Evolutionary conservation across 2,797 vertebrate genomes (phyloP).

Genomic region (Enteromius mattozi): DNA sequence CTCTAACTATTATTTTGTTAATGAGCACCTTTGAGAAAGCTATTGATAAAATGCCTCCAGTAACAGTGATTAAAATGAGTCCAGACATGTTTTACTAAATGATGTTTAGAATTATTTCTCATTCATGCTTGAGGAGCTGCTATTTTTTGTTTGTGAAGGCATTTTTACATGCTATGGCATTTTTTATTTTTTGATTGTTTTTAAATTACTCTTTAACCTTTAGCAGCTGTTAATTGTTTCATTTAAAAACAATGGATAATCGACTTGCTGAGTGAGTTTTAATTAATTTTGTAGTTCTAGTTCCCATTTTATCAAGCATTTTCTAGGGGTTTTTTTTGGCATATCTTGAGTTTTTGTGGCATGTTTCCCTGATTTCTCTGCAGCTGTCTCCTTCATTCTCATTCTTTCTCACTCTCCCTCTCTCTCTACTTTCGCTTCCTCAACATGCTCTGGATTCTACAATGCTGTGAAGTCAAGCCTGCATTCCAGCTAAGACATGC

Average conservation of each 20-base stretch:
- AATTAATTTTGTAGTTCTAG: neutral
- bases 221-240: neutral
- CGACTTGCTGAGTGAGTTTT: neutral
- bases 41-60: constrained; percentile 7
- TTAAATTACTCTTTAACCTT: neutral
- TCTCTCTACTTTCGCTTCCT: constrained; percentile 28
- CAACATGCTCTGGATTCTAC: constrained; percentile 47
- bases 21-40: constrained; percentile 3
- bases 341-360: neutral
- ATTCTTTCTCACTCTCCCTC: neutral
- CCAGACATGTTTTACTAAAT: neutral
- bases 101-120: neutral
- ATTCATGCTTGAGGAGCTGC: neutral
- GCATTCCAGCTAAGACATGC: constrained; percentile 39
- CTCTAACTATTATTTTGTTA: constrained; percentile 9
- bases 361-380: neutral
- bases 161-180: neutral
- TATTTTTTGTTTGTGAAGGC: neutral
- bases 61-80: neutral
- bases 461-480: constrained; percentile 34
- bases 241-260: neutral
- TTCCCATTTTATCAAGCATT: neutral
- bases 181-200: neutral
- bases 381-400: constrained; percentile 18
- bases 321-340: neutral